Evolutionary conservation across 2,888 invertebrate species (phyloP).

Genomic region (Erebia ligea): DNA sequence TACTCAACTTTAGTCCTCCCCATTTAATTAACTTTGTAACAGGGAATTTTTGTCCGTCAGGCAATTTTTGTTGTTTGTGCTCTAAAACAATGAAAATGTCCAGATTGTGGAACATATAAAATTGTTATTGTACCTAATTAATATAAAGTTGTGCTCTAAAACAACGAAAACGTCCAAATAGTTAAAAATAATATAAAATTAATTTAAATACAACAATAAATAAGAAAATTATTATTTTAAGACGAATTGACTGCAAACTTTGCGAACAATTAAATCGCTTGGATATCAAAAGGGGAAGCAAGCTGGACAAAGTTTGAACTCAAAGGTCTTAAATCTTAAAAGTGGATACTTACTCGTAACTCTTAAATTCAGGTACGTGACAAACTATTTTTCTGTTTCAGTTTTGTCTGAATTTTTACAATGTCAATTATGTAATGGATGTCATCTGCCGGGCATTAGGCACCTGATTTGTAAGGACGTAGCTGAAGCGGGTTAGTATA

Average conservation of each 20-base stretch:
- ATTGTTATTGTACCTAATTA: no score
- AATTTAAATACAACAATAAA: slow-evolving; percentile 10
- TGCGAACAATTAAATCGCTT: slow-evolving; percentile 70
- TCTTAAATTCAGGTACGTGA: slow-evolving; percentile 43
- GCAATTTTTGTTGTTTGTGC: background rate
- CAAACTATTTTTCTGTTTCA: slow-evolving; percentile 6
- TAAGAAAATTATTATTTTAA: slow-evolving; percentile 28
- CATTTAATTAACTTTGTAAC: no score
- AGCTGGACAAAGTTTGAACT: slow-evolving; percentile 62
- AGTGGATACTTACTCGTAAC: slow-evolving; percentile 53
- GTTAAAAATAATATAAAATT: background rate
- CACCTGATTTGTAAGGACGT: background rate
- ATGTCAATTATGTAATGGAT: background rate
- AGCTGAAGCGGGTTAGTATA: no score
- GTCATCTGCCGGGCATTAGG: background rate
- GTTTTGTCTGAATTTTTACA: background rate
- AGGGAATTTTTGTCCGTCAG: no score
- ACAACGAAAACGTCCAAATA: background rate
- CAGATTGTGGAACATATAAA: background rate
- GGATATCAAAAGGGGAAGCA: slow-evolving; percentile 67
- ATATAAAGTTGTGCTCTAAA: background rate
- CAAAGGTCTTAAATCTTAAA: slow-evolving; percentile 54
- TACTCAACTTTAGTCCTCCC: no score
- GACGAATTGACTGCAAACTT: slow-evolving; percentile 47
- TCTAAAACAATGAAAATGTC: background rate